These are phyloP conservation scores for Apocrypta bakeri DNA, from an alignment of 1,140 invertebrate species.

Conservation along the genomic window DNA sequence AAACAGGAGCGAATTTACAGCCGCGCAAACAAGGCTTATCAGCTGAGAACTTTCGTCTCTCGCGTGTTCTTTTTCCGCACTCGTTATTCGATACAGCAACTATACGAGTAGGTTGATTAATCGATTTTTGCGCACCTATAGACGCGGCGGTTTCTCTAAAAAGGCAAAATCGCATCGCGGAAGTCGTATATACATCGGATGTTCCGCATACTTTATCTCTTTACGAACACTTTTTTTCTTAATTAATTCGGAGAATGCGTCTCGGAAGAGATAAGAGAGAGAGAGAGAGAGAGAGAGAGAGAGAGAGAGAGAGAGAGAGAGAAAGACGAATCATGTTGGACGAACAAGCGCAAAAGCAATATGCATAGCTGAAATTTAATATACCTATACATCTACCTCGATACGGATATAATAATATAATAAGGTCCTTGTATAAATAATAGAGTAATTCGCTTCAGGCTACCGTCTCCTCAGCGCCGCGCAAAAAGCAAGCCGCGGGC, in stretches of 20 bases:
- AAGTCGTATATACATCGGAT: background rate
- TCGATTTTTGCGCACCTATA: constrained; percentile 2
- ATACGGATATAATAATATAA: background rate
- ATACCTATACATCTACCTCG: too few relatives aligned
- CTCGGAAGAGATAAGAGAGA: too few relatives aligned
- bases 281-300: too few relatives aligned
- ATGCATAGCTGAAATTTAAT: background rate
- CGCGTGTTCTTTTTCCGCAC: background rate
- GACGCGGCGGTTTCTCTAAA: background rate
- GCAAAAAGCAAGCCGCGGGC: background rate
- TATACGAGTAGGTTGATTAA: constrained; percentile 11
- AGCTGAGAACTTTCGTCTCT: background rate
- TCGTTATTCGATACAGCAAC: too few relatives aligned
- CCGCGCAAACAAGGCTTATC: constrained; percentile 25
- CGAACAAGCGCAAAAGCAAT: too few relatives aligned
- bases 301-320: too few relatives aligned
- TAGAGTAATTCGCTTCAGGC: constrained; percentile 15
- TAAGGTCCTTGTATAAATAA: constrained; percentile 25
- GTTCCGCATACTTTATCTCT: too few relatives aligned
- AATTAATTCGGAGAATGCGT: too few relatives aligned
- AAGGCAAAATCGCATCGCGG: background rate
- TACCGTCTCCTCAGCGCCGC: background rate
- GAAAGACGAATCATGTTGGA: too few relatives aligned
- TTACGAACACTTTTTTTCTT: too few relatives aligned
- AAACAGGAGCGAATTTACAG: constrained; percentile 20